phyloP scores from a whole-genome alignment of 1,140 invertebrate species.

The Formica selysi region DNA sequence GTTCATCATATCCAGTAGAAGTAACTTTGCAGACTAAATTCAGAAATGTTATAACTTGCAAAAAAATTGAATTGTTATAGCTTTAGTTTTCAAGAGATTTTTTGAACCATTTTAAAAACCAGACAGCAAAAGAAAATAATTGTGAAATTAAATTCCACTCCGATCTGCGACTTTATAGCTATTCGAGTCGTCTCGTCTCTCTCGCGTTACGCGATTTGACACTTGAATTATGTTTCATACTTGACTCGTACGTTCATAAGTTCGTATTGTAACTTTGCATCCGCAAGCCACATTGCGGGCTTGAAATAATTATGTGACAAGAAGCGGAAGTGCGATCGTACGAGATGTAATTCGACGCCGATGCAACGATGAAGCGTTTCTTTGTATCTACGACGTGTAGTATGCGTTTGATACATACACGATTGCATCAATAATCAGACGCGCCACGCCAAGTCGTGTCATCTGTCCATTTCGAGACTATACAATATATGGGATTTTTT shows the following conservation, averaged over 20 bases:
- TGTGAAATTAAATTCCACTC: background rate
- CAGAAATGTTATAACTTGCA: conserved; percentile 16
- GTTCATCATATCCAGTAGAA: background rate
- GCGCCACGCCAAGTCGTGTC: conserved; percentile 37
- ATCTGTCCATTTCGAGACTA: conserved; percentile 23
- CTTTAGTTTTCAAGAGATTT: background rate
- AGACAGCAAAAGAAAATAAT: background rate
- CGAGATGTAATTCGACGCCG: conserved; percentile 43
- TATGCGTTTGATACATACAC: background rate
- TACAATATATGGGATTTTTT: conserved; percentile 10
- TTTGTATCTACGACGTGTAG: conserved; percentile 39
- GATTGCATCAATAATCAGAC: conserved; percentile 45
- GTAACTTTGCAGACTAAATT: conserved; percentile 3
- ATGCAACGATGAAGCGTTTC: conserved; percentile 52
- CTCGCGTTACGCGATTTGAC: conserved; percentile 7
- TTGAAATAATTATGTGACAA: conserved; percentile 47
- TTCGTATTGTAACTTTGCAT: background rate
- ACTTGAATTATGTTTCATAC: background rate
- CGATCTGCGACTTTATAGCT: background rate
- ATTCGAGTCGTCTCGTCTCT: background rate
- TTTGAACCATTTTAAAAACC: background rate
- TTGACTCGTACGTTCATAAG: background rate
- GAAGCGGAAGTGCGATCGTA: conserved; percentile 47
- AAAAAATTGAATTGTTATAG: background rate
- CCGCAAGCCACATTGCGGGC: background rate